Conservation (phyloP, 1,140 invertebrate genomes). For the Idris sp. region DNA sequence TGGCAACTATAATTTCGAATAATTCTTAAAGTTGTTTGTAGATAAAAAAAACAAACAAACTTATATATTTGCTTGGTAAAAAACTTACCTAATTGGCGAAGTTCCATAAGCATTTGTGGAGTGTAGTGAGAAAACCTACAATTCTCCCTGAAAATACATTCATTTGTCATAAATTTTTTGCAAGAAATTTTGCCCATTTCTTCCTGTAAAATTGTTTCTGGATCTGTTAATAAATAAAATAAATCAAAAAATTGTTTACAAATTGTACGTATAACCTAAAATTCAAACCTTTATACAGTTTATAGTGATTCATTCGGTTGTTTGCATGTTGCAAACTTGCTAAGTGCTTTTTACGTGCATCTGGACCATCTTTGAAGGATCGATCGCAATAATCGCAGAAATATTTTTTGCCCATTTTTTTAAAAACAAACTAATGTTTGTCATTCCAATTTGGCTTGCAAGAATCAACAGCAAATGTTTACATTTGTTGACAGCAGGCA, state of each 20-base stretch:
- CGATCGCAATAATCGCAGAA: constrained; percentile 85
- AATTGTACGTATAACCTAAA: constrained; percentile 37
- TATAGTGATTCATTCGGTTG: constrained; percentile 81
- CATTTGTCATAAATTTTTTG: constrained; percentile 78
- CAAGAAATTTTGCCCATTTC: constrained; percentile 81
- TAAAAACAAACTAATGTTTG: no score
- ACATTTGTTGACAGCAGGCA: no score
- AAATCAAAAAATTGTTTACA: constrained; percentile 6
- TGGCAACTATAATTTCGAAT: constrained; percentile 61
- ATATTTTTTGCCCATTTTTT: constrained; percentile 81
- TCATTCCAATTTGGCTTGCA: no score
- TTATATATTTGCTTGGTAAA: background rate
- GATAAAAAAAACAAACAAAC: background rate
- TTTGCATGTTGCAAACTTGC: constrained; percentile 81
- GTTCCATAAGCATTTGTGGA: constrained; percentile 78
- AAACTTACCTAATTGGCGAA: constrained; percentile 79
- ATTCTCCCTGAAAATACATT: constrained; percentile 81
- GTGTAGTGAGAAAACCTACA: constrained; percentile 84
- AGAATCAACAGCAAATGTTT: constrained; percentile 4
- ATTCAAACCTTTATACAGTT: constrained; percentile 80
- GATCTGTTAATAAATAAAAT: constrained; percentile 73
- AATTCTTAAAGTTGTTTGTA: constrained; percentile 3
- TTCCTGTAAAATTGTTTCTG: constrained; percentile 80
- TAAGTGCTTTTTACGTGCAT: constrained; percentile 83
- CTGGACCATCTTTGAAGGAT: constrained; percentile 81